These are phyloP conservation scores for Psittacula echo DNA, from an alignment of 2,797 vertebrate species.

Conservation along the genomic window DNA sequence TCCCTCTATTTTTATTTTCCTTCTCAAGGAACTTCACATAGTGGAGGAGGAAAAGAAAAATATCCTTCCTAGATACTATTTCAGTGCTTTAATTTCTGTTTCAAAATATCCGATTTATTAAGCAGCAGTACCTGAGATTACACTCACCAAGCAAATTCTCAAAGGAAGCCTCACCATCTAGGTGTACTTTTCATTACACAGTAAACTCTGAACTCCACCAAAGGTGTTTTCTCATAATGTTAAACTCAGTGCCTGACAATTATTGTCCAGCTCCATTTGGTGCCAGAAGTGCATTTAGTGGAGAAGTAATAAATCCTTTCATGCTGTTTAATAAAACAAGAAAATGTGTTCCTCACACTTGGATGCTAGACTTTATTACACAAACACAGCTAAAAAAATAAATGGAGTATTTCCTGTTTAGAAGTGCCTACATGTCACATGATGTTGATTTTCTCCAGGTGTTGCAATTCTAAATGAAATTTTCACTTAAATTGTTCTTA, in stretches of 20 bases:
- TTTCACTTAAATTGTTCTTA: conserved; percentile 22
- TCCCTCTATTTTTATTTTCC: conserved; percentile 8
- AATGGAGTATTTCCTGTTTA: conserved; percentile 61
- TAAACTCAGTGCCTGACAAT: conserved; percentile 26
- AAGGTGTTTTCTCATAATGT: conserved; percentile 55
- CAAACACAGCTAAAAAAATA: conserved; percentile 63
- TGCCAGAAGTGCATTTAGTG: conserved; percentile 31
- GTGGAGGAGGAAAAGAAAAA: conserved; percentile 24
- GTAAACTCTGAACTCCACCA: conserved; percentile 59
- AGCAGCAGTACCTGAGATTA: conserved; percentile 55
- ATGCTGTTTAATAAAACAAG: conserved; percentile 66
- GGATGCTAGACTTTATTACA: conserved; percentile 58
- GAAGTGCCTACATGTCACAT: conserved; percentile 49
- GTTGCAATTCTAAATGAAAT: conserved; percentile 62
- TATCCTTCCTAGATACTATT: conserved; percentile 13
- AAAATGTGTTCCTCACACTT: conserved; percentile 68
- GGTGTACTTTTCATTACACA: conserved; percentile 58
- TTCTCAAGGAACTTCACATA: conserved; percentile 1
- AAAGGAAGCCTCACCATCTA: conserved; percentile 56
- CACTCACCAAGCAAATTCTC: conserved; percentile 53
- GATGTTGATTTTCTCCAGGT: conserved; percentile 68
- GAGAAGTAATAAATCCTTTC: conserved; percentile 57
- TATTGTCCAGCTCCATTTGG: conserved; percentile 20
- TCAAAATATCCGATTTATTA: conserved; percentile 66
- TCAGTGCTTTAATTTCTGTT: conserved; percentile 39